Evolutionary conservation across 1,140 invertebrate species (phyloP), one percentile per base, ranked within the genome.

Genomic region (Zeugodacus cucurbitae): DNA sequence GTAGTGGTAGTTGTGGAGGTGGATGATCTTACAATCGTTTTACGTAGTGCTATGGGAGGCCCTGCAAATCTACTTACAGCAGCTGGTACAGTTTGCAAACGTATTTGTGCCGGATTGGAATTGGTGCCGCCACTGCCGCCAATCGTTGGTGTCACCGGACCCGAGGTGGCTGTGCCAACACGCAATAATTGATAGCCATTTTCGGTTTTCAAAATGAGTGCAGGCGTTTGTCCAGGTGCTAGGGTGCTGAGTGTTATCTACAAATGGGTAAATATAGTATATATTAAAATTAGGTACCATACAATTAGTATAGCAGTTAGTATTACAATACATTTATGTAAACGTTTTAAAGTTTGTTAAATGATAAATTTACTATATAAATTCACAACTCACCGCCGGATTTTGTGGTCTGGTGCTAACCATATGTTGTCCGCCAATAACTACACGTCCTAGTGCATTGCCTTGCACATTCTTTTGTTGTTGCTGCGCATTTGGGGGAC

Each of bases 161-260:
- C 94, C 58, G 94, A 94, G 89, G 95, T 95, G 89, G 96, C 95
- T 74, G 97, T 96, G 88, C 97, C 97, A 89, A 98, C 97, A 93
- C 97, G 96, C 89, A 99, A 94, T 90, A 99, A 94, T 94, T 99
- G 97, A 94, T 97, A 98, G 89, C 98, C 98, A 95, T 97, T 98
- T 95, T 99, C 98, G 92, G 98, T 98, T 95, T 98, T 98, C 91
- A 99, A 94, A 90, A 98, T 95, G 91, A 98, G 95, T 94, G 97
- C 97, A 90, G 92, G 91, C 93, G 96, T 97, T 94, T 96, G 96
- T 93, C 96, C 97, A 91, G 96, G 96, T 94, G 97, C 97, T 89
- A 97, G 95, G 93, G 96, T 96, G 95, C 98, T 96, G 92, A 98
- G 95, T 89, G 97, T 97, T 94, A 98, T 97, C 96, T 94, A 95